A percentile compares a stretch with the other conserved stretches of the same genome.
Evolutionary conservation across 2,888 invertebrate genomes (phyloP).

Genomic region (Macropis europaea): DNA sequence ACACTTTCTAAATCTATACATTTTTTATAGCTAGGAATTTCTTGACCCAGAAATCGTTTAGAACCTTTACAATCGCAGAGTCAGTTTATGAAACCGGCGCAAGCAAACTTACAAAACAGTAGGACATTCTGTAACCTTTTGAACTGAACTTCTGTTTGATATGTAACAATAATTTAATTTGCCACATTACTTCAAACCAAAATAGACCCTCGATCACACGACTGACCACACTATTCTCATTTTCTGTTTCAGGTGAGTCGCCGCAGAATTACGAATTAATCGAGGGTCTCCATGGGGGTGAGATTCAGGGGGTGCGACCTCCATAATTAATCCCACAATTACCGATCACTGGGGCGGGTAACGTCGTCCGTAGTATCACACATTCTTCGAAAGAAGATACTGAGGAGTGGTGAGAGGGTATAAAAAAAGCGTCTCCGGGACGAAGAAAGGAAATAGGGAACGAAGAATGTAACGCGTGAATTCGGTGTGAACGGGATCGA

Average conservation of each 20-base stretch:
- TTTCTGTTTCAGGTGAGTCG: constrained; percentile 73
- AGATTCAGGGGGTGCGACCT: constrained; percentile 44
- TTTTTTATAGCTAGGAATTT: no score
- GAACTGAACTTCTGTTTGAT: no score
- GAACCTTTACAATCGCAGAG: no score
- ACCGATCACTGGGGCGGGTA: constrained; percentile 61
- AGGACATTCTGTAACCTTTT: no score
- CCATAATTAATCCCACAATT: constrained; percentile 75
- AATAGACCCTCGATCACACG: background rate
- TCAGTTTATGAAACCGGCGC: no score
- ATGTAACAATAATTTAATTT: no score
- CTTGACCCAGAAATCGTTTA: no score
- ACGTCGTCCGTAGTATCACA: constrained; percentile 52
- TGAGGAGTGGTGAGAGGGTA: background rate
- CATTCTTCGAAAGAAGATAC: constrained; percentile 50
- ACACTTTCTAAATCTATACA: no score
- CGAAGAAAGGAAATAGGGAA: constrained; percentile 27
- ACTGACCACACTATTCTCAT: constrained; percentile 53
- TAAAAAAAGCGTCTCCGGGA: constrained; percentile 31
- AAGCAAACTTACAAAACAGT: no score
- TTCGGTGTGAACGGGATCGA: constrained; percentile 58
- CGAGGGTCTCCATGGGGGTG: constrained; percentile 28
- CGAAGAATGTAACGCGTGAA: constrained; percentile 38
- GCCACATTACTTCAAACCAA: no score
- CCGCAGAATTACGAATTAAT: constrained; percentile 65